Evolutionary conservation across 2,888 invertebrate genomes (phyloP).

Genomic region (Drosophila pseudotalamancana): DNA sequence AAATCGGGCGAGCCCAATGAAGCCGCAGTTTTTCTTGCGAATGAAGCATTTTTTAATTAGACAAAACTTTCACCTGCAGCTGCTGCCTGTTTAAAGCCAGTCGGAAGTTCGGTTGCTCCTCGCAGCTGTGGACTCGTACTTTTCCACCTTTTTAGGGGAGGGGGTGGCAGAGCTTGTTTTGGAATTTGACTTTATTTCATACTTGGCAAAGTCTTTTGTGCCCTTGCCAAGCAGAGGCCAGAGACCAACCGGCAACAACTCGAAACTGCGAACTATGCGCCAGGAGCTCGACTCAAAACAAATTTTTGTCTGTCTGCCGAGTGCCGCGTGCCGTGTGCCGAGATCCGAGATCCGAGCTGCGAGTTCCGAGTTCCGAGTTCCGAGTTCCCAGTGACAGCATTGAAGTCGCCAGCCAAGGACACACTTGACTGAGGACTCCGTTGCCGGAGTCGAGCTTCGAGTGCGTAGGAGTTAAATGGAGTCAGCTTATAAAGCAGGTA

Average conservation of each 20-base stretch:
- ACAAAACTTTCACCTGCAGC: slow-evolving; percentile 65
- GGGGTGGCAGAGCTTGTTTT: slow-evolving; percentile 18
- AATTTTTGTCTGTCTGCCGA: slow-evolving; percentile 43
- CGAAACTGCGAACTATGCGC: slow-evolving; percentile 51
- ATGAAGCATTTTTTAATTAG: slow-evolving; percentile 67
- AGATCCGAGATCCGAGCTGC: too few species aligned
- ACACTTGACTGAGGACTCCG: slow-evolving; percentile 41
- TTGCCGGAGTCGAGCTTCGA: slow-evolving; percentile 30
- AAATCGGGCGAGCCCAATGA: slow-evolving; percentile 23
- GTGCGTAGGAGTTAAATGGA: slow-evolving; percentile 63
- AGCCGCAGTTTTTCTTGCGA: slow-evolving; percentile 57
- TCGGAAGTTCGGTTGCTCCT: slow-evolving; percentile 12
- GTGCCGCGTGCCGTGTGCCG: too few species aligned
- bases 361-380: too few species aligned
- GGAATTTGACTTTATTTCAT: slow-evolving; percentile 59
- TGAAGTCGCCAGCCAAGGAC: slow-evolving; percentile 52
- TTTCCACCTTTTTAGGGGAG: not conserved
- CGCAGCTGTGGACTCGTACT: slow-evolving; percentile 7
- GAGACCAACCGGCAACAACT: slow-evolving; percentile 36
- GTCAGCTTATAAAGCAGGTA: slow-evolving; percentile 57
- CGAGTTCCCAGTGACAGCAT: slow-evolving; percentile 47
- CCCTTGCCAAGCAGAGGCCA: slow-evolving; percentile 28
- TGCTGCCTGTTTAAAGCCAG: slow-evolving; percentile 41
- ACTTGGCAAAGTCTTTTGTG: slow-evolving; percentile 39
- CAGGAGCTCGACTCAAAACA: slow-evolving; percentile 47